Percentiles rank a stretch among this genome's conserved stretches.
These are phyloP conservation scores for Pollenia labialis DNA, from an alignment of 2,888 invertebrate species.

Conservation along the genomic window DNA sequence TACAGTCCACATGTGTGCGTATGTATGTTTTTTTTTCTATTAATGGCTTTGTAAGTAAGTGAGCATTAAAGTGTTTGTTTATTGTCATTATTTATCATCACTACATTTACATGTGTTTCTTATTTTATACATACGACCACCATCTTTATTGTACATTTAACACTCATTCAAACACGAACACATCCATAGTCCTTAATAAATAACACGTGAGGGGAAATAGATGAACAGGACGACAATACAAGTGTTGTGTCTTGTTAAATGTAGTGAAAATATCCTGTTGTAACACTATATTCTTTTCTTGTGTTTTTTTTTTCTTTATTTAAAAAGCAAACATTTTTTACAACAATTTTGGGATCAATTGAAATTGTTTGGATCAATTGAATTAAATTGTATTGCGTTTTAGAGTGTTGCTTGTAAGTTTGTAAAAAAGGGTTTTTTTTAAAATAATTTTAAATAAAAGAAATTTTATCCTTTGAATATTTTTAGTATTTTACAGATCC, in stretches of 20 bases:
- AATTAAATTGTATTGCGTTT: no score
- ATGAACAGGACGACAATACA: neutral
- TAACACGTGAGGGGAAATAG: neutral
- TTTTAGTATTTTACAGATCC: no score
- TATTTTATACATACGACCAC: neutral
- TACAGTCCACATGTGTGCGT: no score
- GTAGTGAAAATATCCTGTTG: constrained; percentile 27
- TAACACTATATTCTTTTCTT: neutral
- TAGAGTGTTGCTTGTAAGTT: no score
- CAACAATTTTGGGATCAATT: constrained; percentile 9
- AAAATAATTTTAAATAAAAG: neutral
- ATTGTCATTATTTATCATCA: constrained; percentile 58
- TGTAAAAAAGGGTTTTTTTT: neutral
- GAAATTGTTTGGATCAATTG: neutral
- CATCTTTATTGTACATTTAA: neutral
- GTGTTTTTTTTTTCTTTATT: neutral
- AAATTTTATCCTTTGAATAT: no score
- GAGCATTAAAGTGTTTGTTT: constrained; percentile 55
- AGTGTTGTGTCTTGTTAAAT: constrained; percentile 4
- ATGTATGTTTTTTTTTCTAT: no score
- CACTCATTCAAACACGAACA: neutral
- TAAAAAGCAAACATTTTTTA: neutral
- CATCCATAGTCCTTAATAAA: no score
- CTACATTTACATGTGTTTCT: constrained; percentile 36
- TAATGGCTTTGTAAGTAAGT: neutral